Base-by-base conservation (phyloP, 2,888 invertebrate species). In the Sminthurides aquaticus region DNA sequence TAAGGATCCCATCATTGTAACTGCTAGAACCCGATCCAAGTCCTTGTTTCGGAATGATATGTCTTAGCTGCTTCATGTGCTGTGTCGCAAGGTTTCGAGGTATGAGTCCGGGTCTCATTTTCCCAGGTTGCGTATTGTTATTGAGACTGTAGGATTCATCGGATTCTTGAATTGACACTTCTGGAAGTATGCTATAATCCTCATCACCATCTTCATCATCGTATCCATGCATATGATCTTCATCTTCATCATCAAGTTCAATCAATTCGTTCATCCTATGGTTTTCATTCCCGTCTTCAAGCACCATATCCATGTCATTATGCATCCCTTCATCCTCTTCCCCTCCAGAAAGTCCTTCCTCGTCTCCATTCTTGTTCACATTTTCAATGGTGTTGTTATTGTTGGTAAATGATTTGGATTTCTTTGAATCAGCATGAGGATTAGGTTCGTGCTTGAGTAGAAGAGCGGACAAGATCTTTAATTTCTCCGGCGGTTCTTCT, bases 151-250 rank as follows among this genome's bases (percentile, higher is more conserved):
- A 73, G 11, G 73, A 72, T 62, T 73, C 73, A 54, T 72, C 73
- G 0, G 70, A 68, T 54, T 72, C 74, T 48, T 71, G 66, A 11
- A 74, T 54, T 22, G 72, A 72, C 1, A 74, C 73, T 68, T 74
- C 74, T 2, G 74, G 74, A 57, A 72, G 70, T 55, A 74, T 70
- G 20, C 63, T 56, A 24, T 59, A 61, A 28, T 72, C 73, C 74
- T 72, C 68, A 26, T 70, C 72, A 26, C 57, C 60, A 25, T 73
- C 74, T 22, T 72, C 71, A 29, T 73, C 71, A 48, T 74, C 71
- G 49, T 69, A 69, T 8, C 52, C 52, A 52, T 52, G 52, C 11
- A 57, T 57, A 1, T 67, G 64, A 11, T 72, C 69, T 49, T 70
- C 71, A 1, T 57, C 49, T n/a, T 69, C 60, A 58, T 69, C 65